Percentiles rank a stretch among this genome's conserved stretches.
Evolutionary conservation across 1,140 invertebrate genomes (phyloP).

Genomic region (Chironomus striatipennis): DNA sequence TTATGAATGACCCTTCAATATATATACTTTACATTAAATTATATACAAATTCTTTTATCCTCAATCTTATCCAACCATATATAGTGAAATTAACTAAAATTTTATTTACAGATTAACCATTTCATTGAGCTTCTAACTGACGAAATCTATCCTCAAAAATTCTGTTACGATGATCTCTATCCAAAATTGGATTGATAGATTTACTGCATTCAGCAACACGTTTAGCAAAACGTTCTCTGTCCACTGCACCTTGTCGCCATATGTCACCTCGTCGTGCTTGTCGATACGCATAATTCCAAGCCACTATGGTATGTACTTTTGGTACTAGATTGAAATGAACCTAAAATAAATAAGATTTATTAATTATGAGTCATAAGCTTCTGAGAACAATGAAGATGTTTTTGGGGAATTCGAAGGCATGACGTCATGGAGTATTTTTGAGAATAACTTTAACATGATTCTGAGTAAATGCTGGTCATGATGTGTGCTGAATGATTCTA

Average conservation of each 20-base stretch:
- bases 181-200: conserved; percentile 44
- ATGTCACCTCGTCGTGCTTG: conserved; percentile 48
- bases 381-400: too few species aligned
- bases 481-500: too few species aligned
- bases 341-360: conserved; percentile 38
- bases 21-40: too few species aligned
- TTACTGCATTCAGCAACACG: conserved; percentile 42
- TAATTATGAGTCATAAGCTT: too few species aligned
- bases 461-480: neutral
- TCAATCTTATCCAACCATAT: too few species aligned
- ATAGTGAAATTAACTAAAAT: too few species aligned
- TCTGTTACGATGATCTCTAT: conserved; percentile 42
- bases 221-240: conserved; percentile 48
- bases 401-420: too few species aligned
- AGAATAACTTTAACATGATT: neutral
- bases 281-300: conserved; percentile 55
- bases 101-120: too few species aligned
- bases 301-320: conserved; percentile 48
- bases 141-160: conserved; percentile 48
- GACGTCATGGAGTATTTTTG: conserved; percentile 25
- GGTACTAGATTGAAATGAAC: conserved; percentile 49
- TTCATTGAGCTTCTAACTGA: neutral
- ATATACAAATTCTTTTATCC: too few species aligned
- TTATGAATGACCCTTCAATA: too few species aligned
- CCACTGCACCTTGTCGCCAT: conserved; percentile 53